Conservation (phyloP, 2,888 invertebrate genomes). For the Chaetoderma sp. region DNA sequence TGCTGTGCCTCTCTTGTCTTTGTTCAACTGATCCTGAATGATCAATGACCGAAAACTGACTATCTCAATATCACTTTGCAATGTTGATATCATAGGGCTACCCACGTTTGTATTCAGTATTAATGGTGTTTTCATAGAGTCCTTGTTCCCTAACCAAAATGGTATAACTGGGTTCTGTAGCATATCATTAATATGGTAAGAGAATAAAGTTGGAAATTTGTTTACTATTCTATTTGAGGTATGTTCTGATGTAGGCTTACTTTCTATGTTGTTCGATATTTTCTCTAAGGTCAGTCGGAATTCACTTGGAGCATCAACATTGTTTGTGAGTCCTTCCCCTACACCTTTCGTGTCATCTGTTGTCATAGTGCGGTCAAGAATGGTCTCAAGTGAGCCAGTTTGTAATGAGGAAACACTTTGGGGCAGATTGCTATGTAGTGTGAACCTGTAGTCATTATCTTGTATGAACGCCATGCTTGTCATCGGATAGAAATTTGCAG, state of each 20-base stretch:
- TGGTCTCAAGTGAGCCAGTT: conserved; percentile 57
- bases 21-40: neutral
- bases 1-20: neutral
- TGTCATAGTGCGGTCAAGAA: conserved; percentile 55
- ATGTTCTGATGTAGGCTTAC: too few relatives aligned
- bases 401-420: conserved; percentile 77
- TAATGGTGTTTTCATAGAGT: too few relatives aligned
- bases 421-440: conserved; percentile 70
- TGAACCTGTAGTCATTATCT: conserved; percentile 73
- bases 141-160: neutral
- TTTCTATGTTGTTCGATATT: neutral
- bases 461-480: conserved; percentile 85
- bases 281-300: conserved; percentile 52
- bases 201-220: neutral
- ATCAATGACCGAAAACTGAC: neutral
- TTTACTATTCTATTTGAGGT: too few relatives aligned
- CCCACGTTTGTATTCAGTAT: too few relatives aligned
- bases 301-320: conserved; percentile 44
- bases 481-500: conserved; percentile 97
- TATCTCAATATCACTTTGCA: neutral
- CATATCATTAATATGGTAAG: neutral
- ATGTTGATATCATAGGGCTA: too few relatives aligned
- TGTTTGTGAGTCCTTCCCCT: conserved; percentile 57
- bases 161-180: neutral
- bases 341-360: conserved; percentile 64